Base-by-base conservation (phyloP, 2,888 invertebrate genomes). In the Apamea anceps region DNA sequence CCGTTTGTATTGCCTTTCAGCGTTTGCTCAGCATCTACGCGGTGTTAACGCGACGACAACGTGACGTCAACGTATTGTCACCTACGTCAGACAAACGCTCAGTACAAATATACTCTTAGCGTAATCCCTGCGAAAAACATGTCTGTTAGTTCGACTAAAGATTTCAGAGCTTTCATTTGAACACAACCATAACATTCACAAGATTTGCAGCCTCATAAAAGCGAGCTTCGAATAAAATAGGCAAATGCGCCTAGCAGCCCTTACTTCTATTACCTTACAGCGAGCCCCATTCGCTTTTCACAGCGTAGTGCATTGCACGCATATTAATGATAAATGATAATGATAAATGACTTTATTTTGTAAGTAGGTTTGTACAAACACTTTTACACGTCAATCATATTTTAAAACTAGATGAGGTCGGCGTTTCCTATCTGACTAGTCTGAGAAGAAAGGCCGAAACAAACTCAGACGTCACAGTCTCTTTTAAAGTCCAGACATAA, bases 301-400 rank as follows among this genome's bases (percentile, higher is more conserved):
- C 42, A 67, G 73, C 81, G 72, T 75, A 87, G 85, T 65, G 87
- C 62, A 87, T 10, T 37, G 68, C 73, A 86, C 67, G 88, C 79
- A 87, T 66, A 75, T n/a, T n/a, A n/a, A n/a, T n/a, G n/a, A n/a
- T n/a, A n/a, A n/a, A n/a, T n/a, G n/a, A n/a, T n/a, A n/a, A n/a
- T n/a, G n/a, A n/a, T n/a, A n/a, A n/a, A n/a, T n/a, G n/a, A n/a
- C n/a, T n/a, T n/a, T n/a, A n/a, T n/a, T n/a, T n/a, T n/a, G n/a
- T n/a, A n/a, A n/a, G n/a, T n/a, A n/a, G n/a, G n/a, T n/a, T n/a
- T n/a, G n/a, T n/a, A n/a, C n/a, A n/a, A n/a, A n/a, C n/a, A n/a
- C n/a, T n/a, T n/a, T n/a, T n/a, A n/a, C n/a, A n/a, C n/a, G n/a
- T n/a, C n/a, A n/a, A n/a, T n/a, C n/a, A n/a, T n/a, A n/a, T n/a